Evolutionary conservation across 1,140 invertebrate genomes (phyloP).

Genomic region (Laodelphax striatellus): DNA sequence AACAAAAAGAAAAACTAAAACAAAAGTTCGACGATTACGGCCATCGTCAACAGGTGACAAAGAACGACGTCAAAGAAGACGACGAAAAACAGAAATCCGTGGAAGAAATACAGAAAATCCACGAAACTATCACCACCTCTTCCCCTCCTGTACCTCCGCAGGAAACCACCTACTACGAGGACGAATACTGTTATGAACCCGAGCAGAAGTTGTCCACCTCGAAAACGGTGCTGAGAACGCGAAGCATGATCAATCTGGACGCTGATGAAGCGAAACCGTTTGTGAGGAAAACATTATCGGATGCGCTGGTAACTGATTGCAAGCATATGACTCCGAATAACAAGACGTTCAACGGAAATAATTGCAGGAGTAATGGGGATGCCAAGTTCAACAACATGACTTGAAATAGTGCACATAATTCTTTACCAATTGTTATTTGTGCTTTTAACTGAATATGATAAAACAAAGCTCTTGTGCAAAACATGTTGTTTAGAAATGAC

Average conservation of each 20-base stretch:
- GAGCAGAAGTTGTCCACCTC: constrained; percentile 16
- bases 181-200: constrained; percentile 25
- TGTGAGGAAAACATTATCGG: background rate
- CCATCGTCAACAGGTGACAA: background rate
- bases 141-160: background rate
- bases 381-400: too few relatives aligned
- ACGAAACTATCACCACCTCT: too few relatives aligned
- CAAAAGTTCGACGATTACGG: background rate
- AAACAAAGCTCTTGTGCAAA: too few relatives aligned
- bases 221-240: constrained; percentile 21
- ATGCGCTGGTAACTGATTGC: background rate
- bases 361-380: too few relatives aligned
- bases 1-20: background rate
- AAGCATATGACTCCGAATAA: constrained; percentile 1
- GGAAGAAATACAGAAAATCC: too few relatives aligned
- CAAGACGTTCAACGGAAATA: too few relatives aligned
- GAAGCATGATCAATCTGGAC: constrained; percentile 23
- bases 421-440: too few relatives aligned
- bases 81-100: background rate
- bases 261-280: background rate
- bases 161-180: constrained; percentile 12
- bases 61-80: background rate
- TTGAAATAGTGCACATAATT: too few relatives aligned
- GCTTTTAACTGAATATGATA: too few relatives aligned
- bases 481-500: too few relatives aligned